These are phyloP conservation scores for Drosophila varians DNA, from an alignment of 1,140 invertebrate genomes.

Conservation along the genomic window DNA sequence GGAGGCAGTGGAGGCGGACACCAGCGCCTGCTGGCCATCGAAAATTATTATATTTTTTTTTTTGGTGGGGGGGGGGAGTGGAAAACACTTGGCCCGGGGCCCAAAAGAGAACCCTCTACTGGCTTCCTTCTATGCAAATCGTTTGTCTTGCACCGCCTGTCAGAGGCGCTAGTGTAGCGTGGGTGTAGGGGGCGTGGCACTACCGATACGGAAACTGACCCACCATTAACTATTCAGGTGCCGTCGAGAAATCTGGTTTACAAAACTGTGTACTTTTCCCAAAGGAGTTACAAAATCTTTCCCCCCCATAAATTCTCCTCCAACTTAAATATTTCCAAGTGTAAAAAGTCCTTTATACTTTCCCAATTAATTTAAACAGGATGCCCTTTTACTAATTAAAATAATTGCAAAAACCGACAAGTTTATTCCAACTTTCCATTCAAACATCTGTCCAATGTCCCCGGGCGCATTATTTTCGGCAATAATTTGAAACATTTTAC, in stretches of 20 bases:
- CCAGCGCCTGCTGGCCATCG: constrained; percentile 37
- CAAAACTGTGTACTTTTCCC: background rate
- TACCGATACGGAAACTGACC: constrained; percentile 5
- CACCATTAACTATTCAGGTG: constrained; percentile 28
- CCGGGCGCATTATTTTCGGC: background rate
- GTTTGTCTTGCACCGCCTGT: constrained; percentile 44
- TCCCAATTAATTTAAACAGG: too few species aligned
- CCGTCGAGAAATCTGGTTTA: background rate
- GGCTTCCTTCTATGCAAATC: constrained; percentile 33
- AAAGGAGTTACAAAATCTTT: too few species aligned
- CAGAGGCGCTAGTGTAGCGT: constrained; percentile 6
- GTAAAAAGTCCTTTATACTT: too few species aligned
- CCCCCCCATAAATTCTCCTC: too few species aligned
- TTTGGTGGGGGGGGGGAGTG: too few species aligned
- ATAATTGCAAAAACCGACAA: background rate
- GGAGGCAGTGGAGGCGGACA: constrained; percentile 8
- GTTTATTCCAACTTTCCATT: background rate
- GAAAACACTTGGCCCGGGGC: too few species aligned
- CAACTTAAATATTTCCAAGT: too few species aligned
- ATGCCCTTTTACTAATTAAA: background rate
- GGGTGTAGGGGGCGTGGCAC: too few species aligned
- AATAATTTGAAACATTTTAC: constrained; percentile 57
- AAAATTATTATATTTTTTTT: constrained; percentile 50
- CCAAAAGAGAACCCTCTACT: background rate
- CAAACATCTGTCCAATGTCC: background rate